These are phyloP conservation scores for Halichoeres trimaculatus DNA, from an alignment of 2,113 vertebrate genomes.

Conservation along the genomic window DNA sequence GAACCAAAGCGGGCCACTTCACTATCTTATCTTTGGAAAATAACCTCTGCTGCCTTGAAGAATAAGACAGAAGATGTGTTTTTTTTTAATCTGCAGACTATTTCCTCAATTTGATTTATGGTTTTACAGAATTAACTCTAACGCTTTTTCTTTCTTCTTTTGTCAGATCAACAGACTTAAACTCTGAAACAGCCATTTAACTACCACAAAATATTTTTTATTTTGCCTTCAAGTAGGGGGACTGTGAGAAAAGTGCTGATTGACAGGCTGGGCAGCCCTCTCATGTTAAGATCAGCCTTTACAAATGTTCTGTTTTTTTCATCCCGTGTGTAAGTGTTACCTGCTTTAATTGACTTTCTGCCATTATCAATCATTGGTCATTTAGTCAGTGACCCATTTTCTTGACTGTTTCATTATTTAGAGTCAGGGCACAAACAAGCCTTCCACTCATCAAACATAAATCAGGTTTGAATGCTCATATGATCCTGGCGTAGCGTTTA, in stretches of 20 bases:
- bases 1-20: not conserved
- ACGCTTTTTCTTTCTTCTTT: not conserved
- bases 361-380: not conserved
- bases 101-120: not conserved
- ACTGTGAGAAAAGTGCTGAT: no score
- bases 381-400: conserved; percentile 1
- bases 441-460: conserved; percentile 37
- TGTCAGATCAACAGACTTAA: not conserved
- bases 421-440: conserved; percentile 7
- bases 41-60: no score
- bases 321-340: not conserved
- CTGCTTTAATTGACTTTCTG: not conserved
- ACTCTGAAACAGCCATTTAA: no score
- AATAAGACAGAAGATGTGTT: not conserved
- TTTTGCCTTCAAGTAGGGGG: no score
- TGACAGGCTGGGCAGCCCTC: not conserved
- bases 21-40: not conserved
- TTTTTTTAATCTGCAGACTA: no score
- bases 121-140: no score
- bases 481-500: conserved; percentile 25
- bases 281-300: not conserved
- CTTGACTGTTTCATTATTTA: conserved; percentile 4
- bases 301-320: not conserved
- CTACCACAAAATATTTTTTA: no score
- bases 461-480: conserved; percentile 33